Base-by-base conservation (phyloP, 2,113 vertebrate genomes). In the Pseudorectes ferrugineus region DNA sequence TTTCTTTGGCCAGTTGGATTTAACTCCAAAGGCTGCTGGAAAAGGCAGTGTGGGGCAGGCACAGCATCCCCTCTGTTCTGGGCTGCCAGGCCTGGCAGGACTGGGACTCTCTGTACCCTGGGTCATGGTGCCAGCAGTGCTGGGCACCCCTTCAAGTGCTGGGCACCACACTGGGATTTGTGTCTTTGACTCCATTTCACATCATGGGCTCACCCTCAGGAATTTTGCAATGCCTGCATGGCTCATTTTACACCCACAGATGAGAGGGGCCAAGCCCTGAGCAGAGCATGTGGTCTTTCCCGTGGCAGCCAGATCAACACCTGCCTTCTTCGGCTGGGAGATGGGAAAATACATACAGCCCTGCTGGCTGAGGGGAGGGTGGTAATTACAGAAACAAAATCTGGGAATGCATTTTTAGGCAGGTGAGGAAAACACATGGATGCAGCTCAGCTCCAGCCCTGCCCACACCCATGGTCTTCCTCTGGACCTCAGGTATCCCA, bases 191-290 rank as follows among this genome's bases (percentile, higher is more conserved):
- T 55, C 16, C 1, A 16, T 48, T 67, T 38, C 42, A 20, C 36
- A 16, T 10, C 1, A 0, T 2, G 42, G 40, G n/a, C n/a, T 40
- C 17, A 5, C 14, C 17, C 36, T 79, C 54, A 35, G 74, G 28
- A 58, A 66, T 62, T 79, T n/a, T 80, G 57, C 71, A 83, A 5
- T 0, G 2, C 38, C 57, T 8, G 26, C 58, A 17, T 0, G 0
- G 12, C n/a, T 76, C 2, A 0, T 25, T 65, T 43, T 6, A 45
- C 4, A 3, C 14, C 36, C 52, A 5, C 1, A 0, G 5, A 6
- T 1, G 35, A 87, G 55, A 65, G 3, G 17, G 25, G 51, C 71
- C 43, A 45, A 87, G 57, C 49, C 49, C 88, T 38, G 40, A 4
- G 7, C 48, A 25, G 9, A 62, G 31, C 62, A 29, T 1, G 0